Conservation (phyloP, 2,797 vertebrate genomes). For the Urocyon cinereoargenteus region DNA sequence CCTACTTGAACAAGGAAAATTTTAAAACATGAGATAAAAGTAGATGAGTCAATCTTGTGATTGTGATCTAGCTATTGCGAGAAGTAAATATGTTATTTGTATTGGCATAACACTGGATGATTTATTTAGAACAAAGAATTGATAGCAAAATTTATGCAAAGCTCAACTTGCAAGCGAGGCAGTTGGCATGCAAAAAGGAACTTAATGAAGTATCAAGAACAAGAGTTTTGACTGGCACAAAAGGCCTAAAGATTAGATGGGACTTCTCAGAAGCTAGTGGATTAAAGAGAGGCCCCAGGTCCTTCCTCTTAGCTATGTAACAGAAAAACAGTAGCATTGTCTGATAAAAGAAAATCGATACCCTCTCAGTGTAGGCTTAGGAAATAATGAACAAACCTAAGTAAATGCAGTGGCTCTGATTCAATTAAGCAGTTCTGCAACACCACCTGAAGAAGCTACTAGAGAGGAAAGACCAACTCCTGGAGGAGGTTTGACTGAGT, state of each 20-base stretch:
- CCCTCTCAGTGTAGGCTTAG: neutral
- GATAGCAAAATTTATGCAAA: neutral
- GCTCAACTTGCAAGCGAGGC: slow-evolving; percentile 54
- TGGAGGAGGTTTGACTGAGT: slow-evolving; percentile 14
- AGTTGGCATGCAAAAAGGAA: neutral
- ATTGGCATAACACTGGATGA: neutral
- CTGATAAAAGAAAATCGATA: neutral
- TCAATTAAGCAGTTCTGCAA: neutral
- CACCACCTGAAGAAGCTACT: neutral
- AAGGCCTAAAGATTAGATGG: neutral
- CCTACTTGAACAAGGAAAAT: neutral
- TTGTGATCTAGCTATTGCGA: neutral
- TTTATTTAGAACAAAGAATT: slow-evolving; percentile 62
- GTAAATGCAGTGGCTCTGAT: slow-evolving; percentile 3
- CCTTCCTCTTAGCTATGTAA: neutral
- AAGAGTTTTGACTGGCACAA: slow-evolving; percentile 22
- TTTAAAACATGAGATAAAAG: slow-evolving; percentile 39
- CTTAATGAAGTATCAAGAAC: slow-evolving; percentile 19
- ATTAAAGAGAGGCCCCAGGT: slow-evolving; percentile 15
- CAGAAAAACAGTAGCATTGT: slow-evolving; percentile 20
- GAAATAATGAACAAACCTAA: slow-evolving; percentile 55
- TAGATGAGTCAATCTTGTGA: neutral
- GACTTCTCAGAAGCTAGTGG: slow-evolving; percentile 4
- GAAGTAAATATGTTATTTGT: slow-evolving; percentile 44
- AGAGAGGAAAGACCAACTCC: neutral